Evolutionary conservation across 2,113 vertebrate genomes (phyloP).

Genomic region (Scopus umbretta): DNA sequence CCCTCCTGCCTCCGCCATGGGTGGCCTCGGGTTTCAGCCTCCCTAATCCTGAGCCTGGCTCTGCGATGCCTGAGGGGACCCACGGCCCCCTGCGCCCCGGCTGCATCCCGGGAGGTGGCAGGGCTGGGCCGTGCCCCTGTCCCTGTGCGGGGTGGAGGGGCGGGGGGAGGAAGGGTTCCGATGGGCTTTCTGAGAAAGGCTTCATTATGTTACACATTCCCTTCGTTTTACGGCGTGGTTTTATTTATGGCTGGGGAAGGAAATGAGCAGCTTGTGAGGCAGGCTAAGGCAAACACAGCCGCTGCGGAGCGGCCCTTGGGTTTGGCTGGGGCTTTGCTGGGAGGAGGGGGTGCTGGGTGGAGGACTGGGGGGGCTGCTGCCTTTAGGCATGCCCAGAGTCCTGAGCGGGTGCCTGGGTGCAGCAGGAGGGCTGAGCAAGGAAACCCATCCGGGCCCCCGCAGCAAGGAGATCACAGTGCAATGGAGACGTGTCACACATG

Average conservation of each 20-base stretch:
- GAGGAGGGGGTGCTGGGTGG: background rate
- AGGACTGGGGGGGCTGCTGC: background rate
- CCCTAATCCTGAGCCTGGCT: background rate
- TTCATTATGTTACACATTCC: conserved; percentile 41
- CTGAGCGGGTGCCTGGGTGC: background rate
- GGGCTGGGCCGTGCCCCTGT: background rate
- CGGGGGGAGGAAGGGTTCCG: background rate
- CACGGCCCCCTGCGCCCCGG: fast-evolving
- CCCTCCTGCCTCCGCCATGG: background rate
- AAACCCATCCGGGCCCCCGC: background rate
- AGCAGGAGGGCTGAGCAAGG: background rate
- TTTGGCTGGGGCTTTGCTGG: background rate
- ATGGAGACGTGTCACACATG: fast-evolving
- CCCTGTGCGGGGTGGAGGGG: background rate
- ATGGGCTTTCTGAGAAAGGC: conserved; percentile 1
- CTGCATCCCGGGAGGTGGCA: background rate
- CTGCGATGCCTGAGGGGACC: fast-evolving
- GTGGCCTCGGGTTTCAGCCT: background rate
- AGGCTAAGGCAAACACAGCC: conserved; percentile 23
- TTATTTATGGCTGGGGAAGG: conserved; percentile 28
- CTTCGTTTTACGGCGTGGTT: background rate
- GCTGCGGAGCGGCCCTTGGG: fast-evolving
- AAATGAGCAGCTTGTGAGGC: background rate
- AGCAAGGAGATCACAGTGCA: background rate
- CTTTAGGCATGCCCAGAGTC: background rate